These are phyloP conservation scores for Theretra japonica DNA, from an alignment of 2,888 invertebrate genomes.

Conservation along the genomic window DNA sequence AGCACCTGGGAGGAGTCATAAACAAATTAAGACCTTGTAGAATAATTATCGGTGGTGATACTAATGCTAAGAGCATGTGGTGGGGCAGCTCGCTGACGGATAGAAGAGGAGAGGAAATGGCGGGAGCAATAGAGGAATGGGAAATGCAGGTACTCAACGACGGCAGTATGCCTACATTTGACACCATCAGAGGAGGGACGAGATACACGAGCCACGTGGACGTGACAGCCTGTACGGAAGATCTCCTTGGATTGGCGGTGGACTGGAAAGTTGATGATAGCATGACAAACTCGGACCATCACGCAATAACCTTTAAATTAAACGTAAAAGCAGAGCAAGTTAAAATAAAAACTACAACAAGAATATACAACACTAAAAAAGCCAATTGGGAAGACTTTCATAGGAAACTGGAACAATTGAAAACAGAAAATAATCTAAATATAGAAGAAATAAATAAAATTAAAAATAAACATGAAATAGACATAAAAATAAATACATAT, in stretches of 20 bases:
- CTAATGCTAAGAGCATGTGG: too few species aligned
- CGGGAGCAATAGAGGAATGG: slow-evolving; percentile 10
- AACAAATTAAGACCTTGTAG: too few species aligned
- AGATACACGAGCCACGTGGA: too few species aligned
- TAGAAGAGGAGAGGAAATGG: slow-evolving; percentile 31
- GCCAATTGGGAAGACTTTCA: slow-evolving; percentile 9
- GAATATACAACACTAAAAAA: slow-evolving; percentile 11
- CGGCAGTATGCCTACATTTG: slow-evolving; percentile 34
- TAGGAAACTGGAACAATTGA: neutral
- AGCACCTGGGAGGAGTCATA: too few species aligned
- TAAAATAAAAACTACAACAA: slow-evolving; percentile 18
- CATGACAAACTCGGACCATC: slow-evolving; percentile 36
- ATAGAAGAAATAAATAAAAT: slow-evolving; percentile 28
- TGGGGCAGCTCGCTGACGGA: slow-evolving; percentile 13
- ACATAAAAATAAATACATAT: neutral
- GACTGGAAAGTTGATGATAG: slow-evolving; percentile 33
- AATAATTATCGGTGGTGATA: too few species aligned
- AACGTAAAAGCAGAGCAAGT: neutral
- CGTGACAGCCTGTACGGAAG: too few species aligned
- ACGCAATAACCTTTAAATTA: slow-evolving; percentile 29
- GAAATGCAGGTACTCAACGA: slow-evolving; percentile 35
- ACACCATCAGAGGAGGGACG: too few species aligned
- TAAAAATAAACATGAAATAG: slow-evolving; percentile 25
- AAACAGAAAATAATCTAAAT: slow-evolving; percentile 12
- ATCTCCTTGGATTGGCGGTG: neutral